These are phyloP conservation scores for Labroides dimidiatus DNA, from an alignment of 2,797 vertebrate genomes.

Conservation along the genomic window DNA sequence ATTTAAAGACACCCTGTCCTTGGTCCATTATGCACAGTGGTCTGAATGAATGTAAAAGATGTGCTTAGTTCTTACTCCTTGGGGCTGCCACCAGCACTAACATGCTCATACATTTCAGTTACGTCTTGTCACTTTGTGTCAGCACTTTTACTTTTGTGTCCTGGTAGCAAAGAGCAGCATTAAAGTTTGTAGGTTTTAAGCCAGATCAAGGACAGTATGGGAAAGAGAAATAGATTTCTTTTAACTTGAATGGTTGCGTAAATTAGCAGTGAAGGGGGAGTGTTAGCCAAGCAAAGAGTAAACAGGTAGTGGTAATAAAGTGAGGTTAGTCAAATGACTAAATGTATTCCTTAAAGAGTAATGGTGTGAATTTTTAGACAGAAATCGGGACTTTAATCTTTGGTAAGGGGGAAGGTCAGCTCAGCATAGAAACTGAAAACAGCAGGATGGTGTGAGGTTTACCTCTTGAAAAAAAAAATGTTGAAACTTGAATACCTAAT, in stretches of 20 bases:
- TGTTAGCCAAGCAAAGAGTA: background rate
- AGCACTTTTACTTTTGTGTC: background rate
- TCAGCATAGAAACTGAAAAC: background rate
- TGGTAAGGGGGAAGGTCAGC: background rate
- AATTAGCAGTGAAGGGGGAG: background rate
- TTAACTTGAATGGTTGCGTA: background rate
- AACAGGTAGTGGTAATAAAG: background rate
- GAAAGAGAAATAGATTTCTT: background rate
- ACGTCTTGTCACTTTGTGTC: background rate
- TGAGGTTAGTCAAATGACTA: background rate
- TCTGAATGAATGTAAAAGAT: constrained; percentile 1
- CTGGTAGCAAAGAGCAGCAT: background rate
- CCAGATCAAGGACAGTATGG: background rate
- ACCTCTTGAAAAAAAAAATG: background rate
- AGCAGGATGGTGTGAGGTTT: background rate
- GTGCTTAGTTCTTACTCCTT: background rate
- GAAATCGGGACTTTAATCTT: background rate
- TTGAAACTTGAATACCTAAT: background rate
- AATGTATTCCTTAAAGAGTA: background rate
- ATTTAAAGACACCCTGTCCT: background rate
- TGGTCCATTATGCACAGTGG: background rate
- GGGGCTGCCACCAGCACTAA: background rate
- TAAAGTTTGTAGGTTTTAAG: background rate
- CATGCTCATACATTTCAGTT: background rate
- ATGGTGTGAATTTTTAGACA: background rate